phyloP scores from a whole-genome alignment of 2,888 invertebrate species.

The Diadromus collaris region DNA sequence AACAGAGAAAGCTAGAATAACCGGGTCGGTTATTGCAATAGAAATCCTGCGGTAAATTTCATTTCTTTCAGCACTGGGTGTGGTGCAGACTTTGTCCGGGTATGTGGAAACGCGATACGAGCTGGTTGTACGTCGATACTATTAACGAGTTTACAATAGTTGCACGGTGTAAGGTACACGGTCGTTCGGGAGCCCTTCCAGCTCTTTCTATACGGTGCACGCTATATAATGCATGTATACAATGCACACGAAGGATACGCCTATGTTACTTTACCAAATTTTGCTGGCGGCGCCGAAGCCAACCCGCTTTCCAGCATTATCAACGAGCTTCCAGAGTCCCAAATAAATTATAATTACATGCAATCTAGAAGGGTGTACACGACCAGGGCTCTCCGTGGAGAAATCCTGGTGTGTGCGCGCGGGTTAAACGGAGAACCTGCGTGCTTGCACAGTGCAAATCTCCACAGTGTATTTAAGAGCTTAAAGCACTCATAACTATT shows the following conservation, averaged over 20 bases:
- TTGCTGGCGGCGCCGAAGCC: slow-evolving; percentile 21
- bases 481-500: slow-evolving; percentile 13
- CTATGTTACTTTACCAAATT: slow-evolving; percentile 24
- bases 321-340: slow-evolving; percentile 27
- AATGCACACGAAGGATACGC: neutral
- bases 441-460: slow-evolving; percentile 28
- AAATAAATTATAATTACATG: slow-evolving; percentile 48
- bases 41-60: slow-evolving; percentile 29
- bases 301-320: slow-evolving; percentile 21
- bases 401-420: neutral
- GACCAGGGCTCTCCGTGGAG: neutral
- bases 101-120: slow-evolving; percentile 40
- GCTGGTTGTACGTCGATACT: slow-evolving; percentile 48
- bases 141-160: slow-evolving; percentile 50
- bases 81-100: slow-evolving; percentile 12
- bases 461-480: slow-evolving; percentile 4
- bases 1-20: neutral
- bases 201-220: slow-evolving; percentile 10
- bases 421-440: slow-evolving; percentile 12
- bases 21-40: slow-evolving; percentile 15
- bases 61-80: slow-evolving; percentile 14
- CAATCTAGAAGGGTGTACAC: slow-evolving; percentile 27
- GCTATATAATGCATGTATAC: slow-evolving; percentile 5
- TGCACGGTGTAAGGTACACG: slow-evolving; percentile 14
- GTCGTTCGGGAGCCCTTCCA: slow-evolving; percentile 28